phyloP scores from a whole-genome alignment of 2,113 vertebrate species.

The Setophaga kirtlandii region DNA sequence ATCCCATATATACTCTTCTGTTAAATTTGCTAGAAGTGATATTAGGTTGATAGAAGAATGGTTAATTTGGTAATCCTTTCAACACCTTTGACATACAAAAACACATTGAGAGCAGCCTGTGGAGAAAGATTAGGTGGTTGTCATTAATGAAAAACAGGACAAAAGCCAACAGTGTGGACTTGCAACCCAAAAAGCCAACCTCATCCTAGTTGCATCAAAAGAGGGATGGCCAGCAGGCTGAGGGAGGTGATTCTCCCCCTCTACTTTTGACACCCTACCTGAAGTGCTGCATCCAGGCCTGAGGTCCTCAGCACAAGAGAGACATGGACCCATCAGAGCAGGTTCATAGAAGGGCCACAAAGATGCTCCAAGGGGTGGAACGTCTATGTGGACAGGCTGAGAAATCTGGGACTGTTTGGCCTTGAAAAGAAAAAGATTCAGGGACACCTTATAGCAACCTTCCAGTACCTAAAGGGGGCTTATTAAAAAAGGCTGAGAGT shows the following conservation, averaged over 20 bases:
- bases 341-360: not conserved
- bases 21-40: not conserved
- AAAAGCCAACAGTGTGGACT: not conserved
- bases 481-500: not conserved
- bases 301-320: not conserved
- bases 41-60: not conserved
- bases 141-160: not conserved
- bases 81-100: not conserved
- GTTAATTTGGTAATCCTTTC: not conserved
- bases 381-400: not conserved
- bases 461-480: not conserved
- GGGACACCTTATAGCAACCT: not conserved
- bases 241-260: not conserved
- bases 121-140: not conserved
- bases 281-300: not conserved
- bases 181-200: not conserved
- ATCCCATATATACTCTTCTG: not conserved
- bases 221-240: rapidly evolving
- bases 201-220: not conserved
- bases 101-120: not conserved
- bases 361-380: not conserved
- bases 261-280: not conserved
- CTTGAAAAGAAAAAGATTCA: not conserved
- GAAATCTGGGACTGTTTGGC: not conserved
- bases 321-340: not conserved